Evolutionary conservation across 1,140 invertebrate genomes (phyloP), one percentile per base, ranked within the genome.

Genomic region (Hydropsyche tenuis): DNA sequence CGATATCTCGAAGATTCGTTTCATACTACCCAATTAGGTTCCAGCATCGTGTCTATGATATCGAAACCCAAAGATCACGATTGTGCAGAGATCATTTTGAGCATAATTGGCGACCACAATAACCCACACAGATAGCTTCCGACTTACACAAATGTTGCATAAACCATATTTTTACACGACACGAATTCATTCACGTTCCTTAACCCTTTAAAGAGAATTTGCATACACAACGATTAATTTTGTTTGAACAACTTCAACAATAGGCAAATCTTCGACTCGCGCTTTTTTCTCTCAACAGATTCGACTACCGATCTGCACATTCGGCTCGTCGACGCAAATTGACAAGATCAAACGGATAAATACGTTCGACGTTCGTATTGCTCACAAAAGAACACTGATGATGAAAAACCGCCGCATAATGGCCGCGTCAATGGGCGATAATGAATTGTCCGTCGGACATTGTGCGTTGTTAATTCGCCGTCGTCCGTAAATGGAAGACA

Each of bases 391-490:
- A 12, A 60, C 14, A 20, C 56, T 60, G 56, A 60, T 60, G 22
- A 60, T 60, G 56, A 60, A 60, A 60, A 60, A 60, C 6, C 23
- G 56, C 56, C 56, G 23, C 23, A 60, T 60, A 60, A 60, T 60
- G 22, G 22, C 23, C 56, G 11, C 56, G 22, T 60, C 56, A 60
- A 60, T 60, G 23, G 56, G 56, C 22, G 56, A 60, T 60, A 60
- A 60, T 60, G 56, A 60, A 60, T 60, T 60, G 56, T 20, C 45
- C 22, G 56, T 25, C 2, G 11, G 11, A 23, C 18, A 60, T 22
- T 4, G 14, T 60, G n/a, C 56, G 56, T 60, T 25, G 23, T 22
- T 56, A 56, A 56, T 56, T 56, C 56, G 56, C 18, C 56, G 56
- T 60, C 20, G 6, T 60, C 56, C 56, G 5, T 22, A 60, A 7